phyloP scores from a whole-genome alignment of 2,888 invertebrate genomes.

The Xanthorhoe designata region DNA sequence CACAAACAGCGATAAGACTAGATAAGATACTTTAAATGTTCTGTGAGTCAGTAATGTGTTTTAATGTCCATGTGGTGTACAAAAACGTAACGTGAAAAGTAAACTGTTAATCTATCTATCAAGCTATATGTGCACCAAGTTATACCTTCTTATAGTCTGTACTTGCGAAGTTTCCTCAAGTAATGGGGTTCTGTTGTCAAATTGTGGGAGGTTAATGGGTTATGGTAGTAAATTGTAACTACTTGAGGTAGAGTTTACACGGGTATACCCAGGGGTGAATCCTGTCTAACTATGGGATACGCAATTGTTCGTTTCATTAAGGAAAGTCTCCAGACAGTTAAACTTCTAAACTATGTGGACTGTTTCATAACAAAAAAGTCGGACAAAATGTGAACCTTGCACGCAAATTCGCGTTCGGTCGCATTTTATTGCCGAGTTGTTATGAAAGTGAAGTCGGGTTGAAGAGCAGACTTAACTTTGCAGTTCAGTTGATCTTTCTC shows the following conservation, averaged over 20 bases:
- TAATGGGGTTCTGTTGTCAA: conserved; percentile 61
- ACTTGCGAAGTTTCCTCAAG: conserved; percentile 17
- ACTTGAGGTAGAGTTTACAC: conserved; percentile 19
- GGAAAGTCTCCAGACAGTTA: background rate
- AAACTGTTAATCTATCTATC: background rate
- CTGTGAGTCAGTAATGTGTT: no score
- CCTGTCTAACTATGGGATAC: background rate
- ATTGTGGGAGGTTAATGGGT: conserved; percentile 45
- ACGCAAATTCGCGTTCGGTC: no score
- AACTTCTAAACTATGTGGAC: background rate
- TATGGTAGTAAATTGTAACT: conserved; percentile 25
- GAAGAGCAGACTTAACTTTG: no score
- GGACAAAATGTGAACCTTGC: no score
- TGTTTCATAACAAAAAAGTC: no score
- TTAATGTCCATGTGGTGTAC: no score
- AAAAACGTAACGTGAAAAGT: no score
- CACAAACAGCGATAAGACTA: no score
- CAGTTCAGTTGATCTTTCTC: no score
- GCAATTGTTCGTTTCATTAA: background rate
- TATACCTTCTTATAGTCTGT: conserved; percentile 12
- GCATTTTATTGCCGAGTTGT: no score
- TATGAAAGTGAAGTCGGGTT: no score
- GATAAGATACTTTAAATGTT: no score
- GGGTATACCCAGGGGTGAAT: conserved; percentile 7
- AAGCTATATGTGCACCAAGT: background rate